Percentiles rank a stretch among this genome's conserved stretches.
These are phyloP conservation scores for Limonius californicus DNA, from an alignment of 1,140 invertebrate species.

Conservation along the genomic window DNA sequence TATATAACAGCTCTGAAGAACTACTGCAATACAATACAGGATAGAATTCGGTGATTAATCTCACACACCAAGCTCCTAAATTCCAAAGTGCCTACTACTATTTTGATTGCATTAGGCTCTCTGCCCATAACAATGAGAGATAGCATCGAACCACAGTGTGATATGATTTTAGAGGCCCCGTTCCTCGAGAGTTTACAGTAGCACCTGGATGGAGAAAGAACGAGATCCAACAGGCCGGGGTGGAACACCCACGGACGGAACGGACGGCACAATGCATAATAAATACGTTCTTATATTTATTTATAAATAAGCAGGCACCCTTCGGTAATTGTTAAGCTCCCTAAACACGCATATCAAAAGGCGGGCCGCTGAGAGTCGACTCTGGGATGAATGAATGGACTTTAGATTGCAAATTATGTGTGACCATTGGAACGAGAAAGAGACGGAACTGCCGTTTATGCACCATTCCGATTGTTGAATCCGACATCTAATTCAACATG, in stretches of 20 bases:
- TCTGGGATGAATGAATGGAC: conserved; percentile 27
- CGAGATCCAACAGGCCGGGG: neutral
- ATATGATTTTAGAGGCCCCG: no score
- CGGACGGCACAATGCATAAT: conserved; percentile 2
- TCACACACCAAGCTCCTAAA: no score
- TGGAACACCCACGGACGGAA: neutral
- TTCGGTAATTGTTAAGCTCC: conserved; percentile 34
- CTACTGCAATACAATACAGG: no score
- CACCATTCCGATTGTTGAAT: conserved; percentile 1
- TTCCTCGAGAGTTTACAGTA: no score
- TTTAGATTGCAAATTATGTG: conserved; percentile 38
- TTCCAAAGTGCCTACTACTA: no score
- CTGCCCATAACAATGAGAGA: no score
- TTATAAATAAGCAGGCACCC: conserved; percentile 10
- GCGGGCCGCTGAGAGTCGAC: conserved; percentile 18
- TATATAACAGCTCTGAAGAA: no score
- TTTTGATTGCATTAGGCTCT: no score
- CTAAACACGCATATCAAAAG: conserved; percentile 34
- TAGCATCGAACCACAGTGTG: no score
- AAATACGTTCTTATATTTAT: conserved; percentile 11
- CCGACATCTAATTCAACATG: conserved; percentile 7
- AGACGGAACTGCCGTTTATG: neutral
- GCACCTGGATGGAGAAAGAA: no score
- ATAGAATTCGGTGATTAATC: no score
- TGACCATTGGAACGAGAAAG: conserved; percentile 16